Base-by-base conservation (phyloP, 1,140 invertebrate species). In the Kradibia gibbosae region DNA sequence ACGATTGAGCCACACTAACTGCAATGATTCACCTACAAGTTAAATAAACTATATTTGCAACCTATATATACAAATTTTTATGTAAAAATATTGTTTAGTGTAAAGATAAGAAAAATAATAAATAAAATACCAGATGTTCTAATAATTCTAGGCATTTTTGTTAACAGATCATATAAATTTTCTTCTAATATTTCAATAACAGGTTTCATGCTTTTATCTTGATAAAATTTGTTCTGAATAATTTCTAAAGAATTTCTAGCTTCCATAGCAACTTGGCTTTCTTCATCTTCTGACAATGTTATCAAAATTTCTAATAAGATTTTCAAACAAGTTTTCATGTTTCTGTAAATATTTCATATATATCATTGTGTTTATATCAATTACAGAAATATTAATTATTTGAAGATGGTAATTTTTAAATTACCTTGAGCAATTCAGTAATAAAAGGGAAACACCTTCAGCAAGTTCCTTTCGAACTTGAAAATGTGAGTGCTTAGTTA, bases 301-400 rank as follows among this genome's bases (percentile, higher is more conserved):
- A 94, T 92, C 13, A 94, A 85, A 75, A 93, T 91, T 86, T 94
- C 93, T 28, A 94, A 86, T 11, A 93, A 85, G 82, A 91, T 88
- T 71, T 90, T 88, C 60, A 93, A 85, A 60, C 92, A 93, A 28
- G 90, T 87, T 80, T 91, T 90, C 91, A 94, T 93, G 82, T 93
- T 93, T 82, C 93, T 94, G 82, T 62, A 86, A 83, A 70, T 62
- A 62, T 10, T 20, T 62, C 20, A 34, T 3, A 62, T 62, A 15
- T 3, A 62, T 62, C 34, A 28, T 10, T 39, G 20, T 67, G 3
- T 5, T 20, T 7, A 88, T 86, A 39, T 17, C 34, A 4, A 67
- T n/a, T 78, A 42, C 42, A 81, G 45, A 57, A 39, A 60, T 8
- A 60, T 22, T 85, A 83, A 90, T 89, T 1, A n/a, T n/a, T n/a